A percentile compares a stretch with the other conserved stretches of the same genome.
These are phyloP conservation scores for Callosobruchus maculatus DNA, from an alignment of 2,888 invertebrate species.

Conservation along the genomic window DNA sequence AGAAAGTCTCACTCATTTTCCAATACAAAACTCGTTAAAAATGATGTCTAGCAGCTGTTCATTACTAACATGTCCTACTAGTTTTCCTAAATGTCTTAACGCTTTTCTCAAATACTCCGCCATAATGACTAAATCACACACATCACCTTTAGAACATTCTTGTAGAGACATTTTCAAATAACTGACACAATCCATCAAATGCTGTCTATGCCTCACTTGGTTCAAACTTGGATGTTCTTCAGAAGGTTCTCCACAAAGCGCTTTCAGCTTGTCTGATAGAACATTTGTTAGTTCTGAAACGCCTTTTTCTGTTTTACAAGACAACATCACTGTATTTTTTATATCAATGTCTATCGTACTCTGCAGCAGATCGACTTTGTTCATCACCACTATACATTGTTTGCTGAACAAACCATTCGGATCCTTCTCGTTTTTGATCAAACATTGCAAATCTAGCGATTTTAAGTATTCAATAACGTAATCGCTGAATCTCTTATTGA, in stretches of 20 bases:
- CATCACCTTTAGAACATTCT: constrained; percentile 16
- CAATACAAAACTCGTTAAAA: constrained; percentile 85
- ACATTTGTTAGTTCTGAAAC: constrained; percentile 50
- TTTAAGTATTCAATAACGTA: constrained; percentile 43
- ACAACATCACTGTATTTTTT: constrained; percentile 46
- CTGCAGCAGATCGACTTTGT: constrained; percentile 61
- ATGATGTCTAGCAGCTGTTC: constrained; percentile 79
- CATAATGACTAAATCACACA: constrained; percentile 60
- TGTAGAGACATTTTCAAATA: constrained; percentile 55
- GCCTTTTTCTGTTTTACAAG: constrained; percentile 61
- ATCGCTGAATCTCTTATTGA: constrained; percentile 26
- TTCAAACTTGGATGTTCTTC: constrained; percentile 66
- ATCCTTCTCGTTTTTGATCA: constrained; percentile 19
- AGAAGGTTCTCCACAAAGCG: constrained; percentile 61
- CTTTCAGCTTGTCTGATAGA: constrained; percentile 50
- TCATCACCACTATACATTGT: constrained; percentile 55
- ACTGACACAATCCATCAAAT: constrained; percentile 57
- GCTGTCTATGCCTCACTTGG: constrained; percentile 64
- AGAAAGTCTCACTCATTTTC: constrained; percentile 66
- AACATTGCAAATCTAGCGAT: constrained; percentile 27
- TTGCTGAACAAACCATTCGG: constrained; percentile 31
- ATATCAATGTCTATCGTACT: constrained; percentile 22
- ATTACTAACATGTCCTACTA: constrained; percentile 72
- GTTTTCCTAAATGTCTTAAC: constrained; percentile 65
- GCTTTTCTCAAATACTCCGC: constrained; percentile 66